Conservation (phyloP, 2,888 invertebrate species). For the Pimpla rufipes region DNA sequence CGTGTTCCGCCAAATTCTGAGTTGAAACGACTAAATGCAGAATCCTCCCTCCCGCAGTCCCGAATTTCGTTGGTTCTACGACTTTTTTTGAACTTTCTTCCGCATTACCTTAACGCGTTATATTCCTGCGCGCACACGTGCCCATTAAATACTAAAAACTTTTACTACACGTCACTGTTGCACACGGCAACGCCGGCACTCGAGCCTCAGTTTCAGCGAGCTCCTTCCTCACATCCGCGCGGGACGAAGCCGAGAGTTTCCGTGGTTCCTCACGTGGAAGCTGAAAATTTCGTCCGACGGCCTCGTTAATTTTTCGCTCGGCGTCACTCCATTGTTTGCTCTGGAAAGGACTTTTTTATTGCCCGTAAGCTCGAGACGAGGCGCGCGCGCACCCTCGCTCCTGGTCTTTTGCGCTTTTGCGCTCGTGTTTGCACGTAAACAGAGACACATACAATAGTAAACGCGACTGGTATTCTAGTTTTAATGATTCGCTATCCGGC, state of each 20-base stretch:
- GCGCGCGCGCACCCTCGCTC: conserved; percentile 39
- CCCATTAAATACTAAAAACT: conserved; percentile 15
- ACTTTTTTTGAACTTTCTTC: neutral
- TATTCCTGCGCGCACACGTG: neutral
- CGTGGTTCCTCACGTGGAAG: conserved; percentile 47
- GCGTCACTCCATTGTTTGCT: conserved; percentile 77
- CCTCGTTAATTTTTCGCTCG: conserved; percentile 80
- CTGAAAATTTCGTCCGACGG: conserved; percentile 72
- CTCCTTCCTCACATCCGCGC: neutral
- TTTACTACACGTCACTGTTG: neutral
- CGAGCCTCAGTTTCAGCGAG: conserved; percentile 5
- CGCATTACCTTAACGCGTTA: neutral
- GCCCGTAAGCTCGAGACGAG: conserved; percentile 73
- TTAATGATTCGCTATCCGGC: conserved; percentile 78
- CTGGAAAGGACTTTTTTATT: conserved; percentile 73
- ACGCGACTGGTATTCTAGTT: conserved; percentile 70
- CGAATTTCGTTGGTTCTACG: neutral
- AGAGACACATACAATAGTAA: conserved; percentile 53
- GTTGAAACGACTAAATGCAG: too few species aligned
- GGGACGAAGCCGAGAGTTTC: neutral
- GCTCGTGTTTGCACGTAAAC: conserved; percentile 35
- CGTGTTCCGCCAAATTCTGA: too few species aligned
- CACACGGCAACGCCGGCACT: neutral
- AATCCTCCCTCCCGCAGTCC: neutral
- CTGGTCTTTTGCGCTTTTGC: conserved; percentile 37